Base-by-base conservation (phyloP, 2,797 vertebrate species). In the Hoplostethus mediterraneus region DNA sequence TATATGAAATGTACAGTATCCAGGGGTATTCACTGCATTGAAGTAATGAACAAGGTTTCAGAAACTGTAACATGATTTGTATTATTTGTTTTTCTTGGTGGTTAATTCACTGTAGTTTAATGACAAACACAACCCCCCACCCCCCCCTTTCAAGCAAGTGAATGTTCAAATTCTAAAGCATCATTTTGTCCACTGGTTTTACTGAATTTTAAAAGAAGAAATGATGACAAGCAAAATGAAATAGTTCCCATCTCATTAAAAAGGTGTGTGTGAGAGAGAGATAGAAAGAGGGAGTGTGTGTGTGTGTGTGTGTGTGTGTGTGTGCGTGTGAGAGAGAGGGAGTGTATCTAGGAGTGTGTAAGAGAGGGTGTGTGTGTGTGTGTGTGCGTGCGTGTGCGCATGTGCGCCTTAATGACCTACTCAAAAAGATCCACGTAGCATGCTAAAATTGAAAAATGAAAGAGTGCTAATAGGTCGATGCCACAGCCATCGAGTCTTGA, bases 371-470 rank as follows among this genome's bases (percentile, higher is more conserved):
- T 14, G 68, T 58, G 48, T 44, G 44, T 31, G 59, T 16, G 42
- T 30, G 40, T 16, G 40, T 30, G 59, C 8, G 59, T 30, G 40
- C 31, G 59, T 30, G 67, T 62, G 49, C 49, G 51, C 31, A 36
- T 31, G 63, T 31, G 63, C 6, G 53, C 59, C 48, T 73, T 59
- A 58, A 73, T 71, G 59, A 79, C 78, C 55, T 36, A 63, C 53
- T 81, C 74, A 81, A 85, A 71, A 79, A 69, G 59, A 14, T 78
- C 59, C 55, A 63, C 49, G 52, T 38, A 59, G 64, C 47, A 63
- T 3, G 3, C 58, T 64, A 28, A 71, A 81, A 61, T 45, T 17
- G 47, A 82, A 86, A 87, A 82, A 74, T 65, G 47, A 79, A 40
- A 57, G 52, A 73, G 70, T 21, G 70, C 66, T 82, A 80, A 77